Evolutionary conservation across 37 sponge, comb jelly and placozoan species (phyloP), one percentile per base, ranked within the genome.

Genomic region (Tethya wilhelma): DNA sequence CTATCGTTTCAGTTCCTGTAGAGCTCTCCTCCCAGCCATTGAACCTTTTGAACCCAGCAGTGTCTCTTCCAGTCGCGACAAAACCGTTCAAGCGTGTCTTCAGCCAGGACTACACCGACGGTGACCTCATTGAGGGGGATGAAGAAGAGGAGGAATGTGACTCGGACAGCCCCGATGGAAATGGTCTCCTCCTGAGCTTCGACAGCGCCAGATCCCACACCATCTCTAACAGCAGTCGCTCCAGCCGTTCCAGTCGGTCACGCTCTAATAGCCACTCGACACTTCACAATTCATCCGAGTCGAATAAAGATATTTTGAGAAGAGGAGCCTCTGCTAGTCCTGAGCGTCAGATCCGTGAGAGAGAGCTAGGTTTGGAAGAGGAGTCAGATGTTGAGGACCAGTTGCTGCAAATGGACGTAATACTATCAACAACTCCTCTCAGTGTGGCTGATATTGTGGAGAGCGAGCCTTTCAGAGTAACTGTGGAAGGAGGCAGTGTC

Each of bases 401-500:
- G n/a, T n/a, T n/a, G n/a, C n/a, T n/a, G n/a, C n/a, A n/a, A n/a
- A n/a, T n/a, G n/a, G n/a, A n/a, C n/a, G n/a, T n/a, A n/a, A n/a
- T n/a, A n/a, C n/a, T 39, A 31, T 44, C 67, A 30, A 22, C 19
- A 2, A 67, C 41, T 34, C 78, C 88, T 26, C 68, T 82, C 36
- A 23, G 49, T 36, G 45, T 67, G 9, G 14, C 43, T 12, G 49
- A 56, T 38, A 46, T 77, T 7, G 20, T 75, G 39, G 58, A 85
- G 42, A 84, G 80, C 31, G 26, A 70, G 32, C 62, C 83, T 2
- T 78, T 79, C 53, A 25, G 53, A 0, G 59, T 73, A 4, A 68
- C 53, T 31, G 31, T 41, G 17, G 56, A 81, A 6, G 89, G 78
- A 29, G 68, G 77, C 36, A 87, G 71, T 22, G 46, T 88, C 4